Percentiles rank a stretch among this genome's conserved stretches.
phyloP scores from a whole-genome alignment of 1,140 invertebrate genomes.

The Dendrolimus punctatus region DNA sequence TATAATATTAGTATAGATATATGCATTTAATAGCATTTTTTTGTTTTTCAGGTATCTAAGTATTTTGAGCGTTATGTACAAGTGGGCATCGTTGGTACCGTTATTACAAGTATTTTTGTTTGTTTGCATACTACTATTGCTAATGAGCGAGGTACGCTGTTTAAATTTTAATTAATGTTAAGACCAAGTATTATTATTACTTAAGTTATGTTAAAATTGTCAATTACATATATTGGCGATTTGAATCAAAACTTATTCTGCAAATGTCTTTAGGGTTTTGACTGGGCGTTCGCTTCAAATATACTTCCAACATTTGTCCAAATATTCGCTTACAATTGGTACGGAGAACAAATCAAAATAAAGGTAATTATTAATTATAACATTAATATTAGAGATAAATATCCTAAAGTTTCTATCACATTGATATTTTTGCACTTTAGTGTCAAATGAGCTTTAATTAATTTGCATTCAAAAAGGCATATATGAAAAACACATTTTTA shows the following conservation, averaged over 20 bases:
- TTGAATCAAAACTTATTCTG: not conserved
- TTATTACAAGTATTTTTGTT: slow-evolving; percentile 35
- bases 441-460: too few species aligned
- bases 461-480: too few species aligned
- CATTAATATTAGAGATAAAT: not conserved
- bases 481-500: too few species aligned
- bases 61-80: slow-evolving; percentile 33
- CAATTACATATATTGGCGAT: too few species aligned
- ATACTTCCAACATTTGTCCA: slow-evolving; percentile 38
- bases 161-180: not conserved
- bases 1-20: slow-evolving; percentile 7
- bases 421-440: too few species aligned
- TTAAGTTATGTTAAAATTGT: not conserved
- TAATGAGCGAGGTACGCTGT: slow-evolving; percentile 36
- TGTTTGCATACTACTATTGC: slow-evolving; percentile 35
- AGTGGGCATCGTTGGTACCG: slow-evolving; percentile 36
- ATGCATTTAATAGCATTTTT: slow-evolving; percentile 1
- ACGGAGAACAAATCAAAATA: slow-evolving; percentile 46
- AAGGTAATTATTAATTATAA: slow-evolving; percentile 26
- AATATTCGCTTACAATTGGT: slow-evolving; percentile 52
- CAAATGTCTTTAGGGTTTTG: slow-evolving; percentile 32
- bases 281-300: slow-evolving; percentile 41
- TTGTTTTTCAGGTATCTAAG: slow-evolving; percentile 34
- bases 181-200: not conserved
- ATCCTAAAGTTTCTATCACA: too few species aligned